Base-by-base conservation (phyloP, 2,888 invertebrate species). In the Antheraea assamensis region DNA sequence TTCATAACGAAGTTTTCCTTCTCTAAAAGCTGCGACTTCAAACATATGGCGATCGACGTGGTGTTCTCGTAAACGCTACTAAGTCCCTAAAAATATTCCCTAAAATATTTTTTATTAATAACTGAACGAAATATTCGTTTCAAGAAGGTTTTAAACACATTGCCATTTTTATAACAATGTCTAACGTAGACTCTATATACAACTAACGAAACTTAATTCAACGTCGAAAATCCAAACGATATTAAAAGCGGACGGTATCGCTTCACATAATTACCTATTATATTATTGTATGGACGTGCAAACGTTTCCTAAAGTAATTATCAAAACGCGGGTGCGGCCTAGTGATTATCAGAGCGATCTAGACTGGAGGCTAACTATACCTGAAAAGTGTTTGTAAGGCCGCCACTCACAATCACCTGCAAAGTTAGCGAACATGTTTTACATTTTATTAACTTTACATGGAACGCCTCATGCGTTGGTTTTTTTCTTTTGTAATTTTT, bases 271-370 rank as follows among this genome's bases (percentile, higher is more conserved):
- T 68, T 31, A 68, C 35, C n/a, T 64, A 68, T 35, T 68, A 35
- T 35, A 68, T 66, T 66, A 66, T 35, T 68, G 68, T 68, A 17
- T 27, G 30, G 30, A 55, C 55, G 8, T 55, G n/a, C 15, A 64
- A 70, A 70, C 70, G 35, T 70, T 70, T 70, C 15, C 70, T 42
- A 21, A 47, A 70, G 70, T 24, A 42, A 71, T 71, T 71, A 49
- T 49, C 71, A 52, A 49, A 47, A 27, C 27, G 13, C 21, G 71
- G 47, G 66, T 35, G 35, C 8, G 66, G 30, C 35, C n/a, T 68
- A 27, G 61, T 35, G 35, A n/a, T 68, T 68, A 68, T 68, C 66
- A 68, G 66, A 31, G 21, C 30, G 66, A 35, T 68, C 66, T 35
- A 68, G 19, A 35, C 27, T 30, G 30, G 35, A 35, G 35, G 64